These are phyloP conservation scores for Scomber japonicus DNA, from an alignment of 2,113 vertebrate species.

Conservation along the genomic window DNA sequence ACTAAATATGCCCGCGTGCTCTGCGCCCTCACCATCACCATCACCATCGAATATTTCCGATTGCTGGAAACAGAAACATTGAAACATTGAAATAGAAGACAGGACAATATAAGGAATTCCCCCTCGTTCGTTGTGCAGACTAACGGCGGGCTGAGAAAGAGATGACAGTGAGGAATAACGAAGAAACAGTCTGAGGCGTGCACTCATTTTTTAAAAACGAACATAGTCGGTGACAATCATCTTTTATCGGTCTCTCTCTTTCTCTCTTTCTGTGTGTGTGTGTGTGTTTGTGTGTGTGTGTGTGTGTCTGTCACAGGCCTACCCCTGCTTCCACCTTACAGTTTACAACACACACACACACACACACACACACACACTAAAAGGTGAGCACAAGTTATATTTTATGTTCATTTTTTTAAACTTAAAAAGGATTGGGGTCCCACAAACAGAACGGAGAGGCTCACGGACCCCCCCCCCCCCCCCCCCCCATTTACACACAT, in stretches of 20 bases:
- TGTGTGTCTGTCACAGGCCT: constrained; percentile 22
- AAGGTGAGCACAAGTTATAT: constrained; percentile 32
- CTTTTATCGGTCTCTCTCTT: constrained; percentile 43
- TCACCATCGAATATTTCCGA: constrained; percentile 28
- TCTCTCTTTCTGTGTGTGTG: not conserved
- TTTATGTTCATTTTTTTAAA: constrained; percentile 31
- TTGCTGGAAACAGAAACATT: constrained; percentile 35
- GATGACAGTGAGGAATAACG: constrained; percentile 67
- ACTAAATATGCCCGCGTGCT: not conserved
- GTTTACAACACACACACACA: not conserved
- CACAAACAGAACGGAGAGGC: constrained; percentile 23
- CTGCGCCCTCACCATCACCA: not conserved
- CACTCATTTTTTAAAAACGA: constrained; percentile 56
- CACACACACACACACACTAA: not conserved
- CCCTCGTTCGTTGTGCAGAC: constrained; percentile 35
- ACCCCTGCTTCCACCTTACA: constrained; percentile 20
- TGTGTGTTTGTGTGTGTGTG: too few relatives aligned
- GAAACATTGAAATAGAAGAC: constrained; percentile 33
- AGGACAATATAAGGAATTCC: constrained; percentile 36
- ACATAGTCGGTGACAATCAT: constrained; percentile 51
- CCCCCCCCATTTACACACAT: constrained; percentile 52
- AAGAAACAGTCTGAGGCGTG: constrained; percentile 51
- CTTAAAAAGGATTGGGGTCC: constrained; percentile 17
- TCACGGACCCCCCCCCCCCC: not conserved
- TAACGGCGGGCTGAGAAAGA: constrained; percentile 37